Percentiles rank a stretch among this genome's conserved stretches.
Evolutionary conservation across 2,888 invertebrate genomes (phyloP).

Genomic region (Euproctis similis): DNA sequence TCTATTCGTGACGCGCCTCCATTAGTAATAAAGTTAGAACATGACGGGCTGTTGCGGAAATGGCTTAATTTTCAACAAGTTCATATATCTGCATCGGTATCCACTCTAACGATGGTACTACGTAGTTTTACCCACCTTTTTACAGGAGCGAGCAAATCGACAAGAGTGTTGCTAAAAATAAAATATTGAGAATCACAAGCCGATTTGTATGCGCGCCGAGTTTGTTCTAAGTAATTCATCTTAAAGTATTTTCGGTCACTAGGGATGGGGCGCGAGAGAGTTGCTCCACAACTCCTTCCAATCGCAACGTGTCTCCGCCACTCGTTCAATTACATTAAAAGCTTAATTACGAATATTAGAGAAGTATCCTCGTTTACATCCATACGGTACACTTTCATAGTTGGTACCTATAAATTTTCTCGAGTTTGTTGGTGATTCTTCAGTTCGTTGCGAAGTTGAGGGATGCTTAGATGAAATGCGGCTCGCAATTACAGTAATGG

Average conservation of each 20-base stretch:
- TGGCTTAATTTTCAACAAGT: constrained; percentile 59
- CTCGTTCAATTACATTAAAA: constrained; percentile 73
- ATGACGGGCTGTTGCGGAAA: constrained; percentile 48
- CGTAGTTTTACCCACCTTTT: constrained; percentile 20
- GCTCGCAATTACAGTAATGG: constrained; percentile 73
- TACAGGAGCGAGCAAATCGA: constrained; percentile 62
- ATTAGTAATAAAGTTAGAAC: constrained; percentile 58
- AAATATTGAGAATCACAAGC: constrained; percentile 60
- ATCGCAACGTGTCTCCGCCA: constrained; percentile 61
- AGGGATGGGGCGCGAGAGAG: constrained; percentile 38
- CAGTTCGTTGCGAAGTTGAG: constrained; percentile 55
- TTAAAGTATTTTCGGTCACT: constrained; percentile 63
- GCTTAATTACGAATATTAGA: constrained; percentile 72
- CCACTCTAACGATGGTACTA: constrained; percentile 30
- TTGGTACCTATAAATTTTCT: constrained; percentile 58
- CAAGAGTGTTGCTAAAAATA: constrained; percentile 50
- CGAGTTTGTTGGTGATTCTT: constrained; percentile 59
- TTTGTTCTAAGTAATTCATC: constrained; percentile 64
- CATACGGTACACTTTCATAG: constrained; percentile 63
- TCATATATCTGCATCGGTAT: constrained; percentile 33
- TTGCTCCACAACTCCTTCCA: constrained; percentile 39
- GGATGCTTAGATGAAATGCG: constrained; percentile 69
- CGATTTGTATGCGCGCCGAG: constrained; percentile 67
- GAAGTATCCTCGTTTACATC: constrained; percentile 60
- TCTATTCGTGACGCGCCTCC: constrained; percentile 61